Base-by-base conservation (phyloP, 2,888 invertebrate species). In the Latrodectus elegans region DNA sequence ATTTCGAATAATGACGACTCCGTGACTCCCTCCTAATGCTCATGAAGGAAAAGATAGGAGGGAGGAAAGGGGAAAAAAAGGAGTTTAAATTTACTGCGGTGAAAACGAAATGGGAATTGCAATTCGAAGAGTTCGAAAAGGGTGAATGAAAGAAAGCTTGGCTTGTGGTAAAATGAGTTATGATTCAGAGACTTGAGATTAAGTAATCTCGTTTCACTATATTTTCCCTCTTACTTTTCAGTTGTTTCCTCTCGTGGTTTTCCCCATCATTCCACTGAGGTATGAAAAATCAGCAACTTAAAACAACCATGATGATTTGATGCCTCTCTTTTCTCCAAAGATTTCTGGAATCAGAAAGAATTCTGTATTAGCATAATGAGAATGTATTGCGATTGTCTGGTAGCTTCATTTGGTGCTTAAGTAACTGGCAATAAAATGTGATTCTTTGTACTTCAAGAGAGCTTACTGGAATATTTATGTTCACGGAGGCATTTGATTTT, bases 1-100 rank as follows among this genome's bases (percentile, higher is more conserved):
- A 75, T 82, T 82, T 74, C 68, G 82, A 52, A 75, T 83, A 83
- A 83, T 76, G 83, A 83, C 64, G 70, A 75, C 74, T 83, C 75
- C 71, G 83, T 76, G 83, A 83, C 83, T 76, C 49, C 22, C 17
- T 76, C 70, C 38, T 70, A 76, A 83, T 71, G 64, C 71, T 68
- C 22, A 14, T 68, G 53, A 49, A 52, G 60, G 38, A 11, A 22
- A 15, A 38, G 10, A 55, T n/a, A 74, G 15, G 15, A 74, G 12
- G 26, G 22, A 55, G 26, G n/a, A 22, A 55, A 4, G 52, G 17
- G 10, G 55, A 64, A 55, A 72, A 75, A 49, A 74, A 15, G 38
- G 22, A 22, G 53, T 15, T 60, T 60, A 70, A 75, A 83, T 70
- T 76, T 64, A 83, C 22, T 70, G 64, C 70, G 22, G 70, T 60